Percentiles rank a stretch among this genome's conserved stretches.
Evolutionary conservation across 2,113 vertebrate species (phyloP).

Genomic region (Cephalophus harveyi): DNA sequence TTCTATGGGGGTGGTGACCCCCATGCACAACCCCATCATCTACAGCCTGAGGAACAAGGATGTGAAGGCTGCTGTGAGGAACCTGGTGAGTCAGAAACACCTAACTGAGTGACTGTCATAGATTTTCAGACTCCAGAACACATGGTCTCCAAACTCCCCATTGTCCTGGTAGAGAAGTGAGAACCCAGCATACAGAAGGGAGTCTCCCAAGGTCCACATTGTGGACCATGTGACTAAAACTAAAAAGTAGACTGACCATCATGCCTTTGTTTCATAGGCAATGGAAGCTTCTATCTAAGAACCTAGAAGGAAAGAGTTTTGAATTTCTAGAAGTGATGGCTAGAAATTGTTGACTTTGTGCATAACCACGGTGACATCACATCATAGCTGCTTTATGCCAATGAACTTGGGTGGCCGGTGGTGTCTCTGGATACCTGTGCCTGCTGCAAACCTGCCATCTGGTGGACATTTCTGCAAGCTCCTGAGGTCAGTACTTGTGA

Average conservation of each 20-base stretch:
- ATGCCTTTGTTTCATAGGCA: not conserved
- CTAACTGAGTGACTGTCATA: not conserved
- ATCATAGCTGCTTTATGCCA: not conserved
- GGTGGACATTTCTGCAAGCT: constrained; percentile 18
- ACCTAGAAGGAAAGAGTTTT: not conserved
- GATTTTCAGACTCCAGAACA: not conserved
- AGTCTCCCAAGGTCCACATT: not conserved
- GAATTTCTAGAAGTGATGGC: not conserved
- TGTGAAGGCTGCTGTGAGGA: constrained; percentile 35
- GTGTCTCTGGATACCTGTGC: not conserved
- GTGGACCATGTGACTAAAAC: not conserved
- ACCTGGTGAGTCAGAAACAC: not conserved
- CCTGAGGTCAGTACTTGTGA: not conserved
- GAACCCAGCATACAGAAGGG: not conserved
- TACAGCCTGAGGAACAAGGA: constrained; percentile 69
- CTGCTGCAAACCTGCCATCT: constrained; percentile 47
- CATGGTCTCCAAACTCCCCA: not conserved
- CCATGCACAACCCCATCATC: constrained; percentile 70
- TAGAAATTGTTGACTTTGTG: not conserved
- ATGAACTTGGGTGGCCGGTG: not conserved
- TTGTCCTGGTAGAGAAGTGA: not conserved
- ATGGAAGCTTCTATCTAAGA: not conserved
- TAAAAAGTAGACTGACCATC: not conserved
- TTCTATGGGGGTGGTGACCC: constrained; percentile 67
- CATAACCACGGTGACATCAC: not conserved